Percentiles rank a stretch among this genome's conserved stretches.
Conservation (phyloP, 1,140 invertebrate genomes). For the Zaprionus africanus region DNA sequence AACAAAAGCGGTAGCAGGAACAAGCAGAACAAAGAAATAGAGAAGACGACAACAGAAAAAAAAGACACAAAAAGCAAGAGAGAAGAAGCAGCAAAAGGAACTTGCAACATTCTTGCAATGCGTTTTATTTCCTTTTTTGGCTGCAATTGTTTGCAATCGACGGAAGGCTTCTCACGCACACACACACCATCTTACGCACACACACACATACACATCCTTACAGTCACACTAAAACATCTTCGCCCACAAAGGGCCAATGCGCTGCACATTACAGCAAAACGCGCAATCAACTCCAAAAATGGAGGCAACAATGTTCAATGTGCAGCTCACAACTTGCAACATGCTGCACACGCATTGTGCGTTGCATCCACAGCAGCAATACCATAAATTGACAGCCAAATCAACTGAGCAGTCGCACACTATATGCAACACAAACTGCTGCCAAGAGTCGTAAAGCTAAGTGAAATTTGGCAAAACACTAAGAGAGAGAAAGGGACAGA, state of each 20-base stretch:
- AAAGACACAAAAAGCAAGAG: slow-evolving; percentile 18
- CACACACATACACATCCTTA: background rate
- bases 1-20: slow-evolving; percentile 11
- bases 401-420: background rate
- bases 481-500: background rate
- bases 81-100: slow-evolving; percentile 34
- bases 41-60: slow-evolving; percentile 10
- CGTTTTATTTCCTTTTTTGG: slow-evolving; percentile 77
- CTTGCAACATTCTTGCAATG: slow-evolving; percentile 48
- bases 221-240: background rate
- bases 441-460: slow-evolving; percentile 16
- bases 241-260: slow-evolving; percentile 22
- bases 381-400: slow-evolving; percentile 36
- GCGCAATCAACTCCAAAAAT: slow-evolving; percentile 61
- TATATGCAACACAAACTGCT: slow-evolving; percentile 21
- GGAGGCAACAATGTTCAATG: slow-evolving; percentile 66
- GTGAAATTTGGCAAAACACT: slow-evolving; percentile 17
- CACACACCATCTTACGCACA: background rate
- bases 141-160: slow-evolving; percentile 57
- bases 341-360: slow-evolving; percentile 55
- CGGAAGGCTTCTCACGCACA: slow-evolving; percentile 20
- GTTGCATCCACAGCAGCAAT: slow-evolving; percentile 26
- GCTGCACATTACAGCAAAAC: slow-evolving; percentile 40
- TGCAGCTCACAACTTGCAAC: slow-evolving; percentile 40
- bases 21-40: slow-evolving; percentile 2